Conservation (phyloP, 2,113 vertebrate genomes). For the Morphnarchus princeps region DNA sequence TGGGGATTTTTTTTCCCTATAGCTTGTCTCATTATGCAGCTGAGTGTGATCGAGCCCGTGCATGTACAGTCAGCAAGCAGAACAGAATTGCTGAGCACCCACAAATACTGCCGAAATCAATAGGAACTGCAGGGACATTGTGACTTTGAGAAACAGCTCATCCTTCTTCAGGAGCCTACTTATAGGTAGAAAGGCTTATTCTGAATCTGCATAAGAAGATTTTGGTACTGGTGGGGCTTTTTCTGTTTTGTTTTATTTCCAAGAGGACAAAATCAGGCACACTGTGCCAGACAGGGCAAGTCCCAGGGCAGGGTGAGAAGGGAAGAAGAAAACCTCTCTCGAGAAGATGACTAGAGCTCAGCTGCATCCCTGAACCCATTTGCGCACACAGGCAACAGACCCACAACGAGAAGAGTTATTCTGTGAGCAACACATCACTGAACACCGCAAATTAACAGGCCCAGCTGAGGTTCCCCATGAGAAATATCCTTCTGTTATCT, state of each 20-base stretch:
- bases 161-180: neutral
- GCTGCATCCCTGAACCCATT: neutral
- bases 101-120: neutral
- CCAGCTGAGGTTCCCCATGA: neutral
- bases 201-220: neutral
- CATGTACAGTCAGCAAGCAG: neutral
- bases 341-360: neutral
- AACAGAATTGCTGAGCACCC: constrained; percentile 5
- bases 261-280: neutral
- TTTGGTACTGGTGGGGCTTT: neutral
- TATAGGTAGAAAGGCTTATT: neutral
- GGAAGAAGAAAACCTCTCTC: neutral
- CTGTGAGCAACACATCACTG: neutral
- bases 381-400: neutral
- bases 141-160: neutral
- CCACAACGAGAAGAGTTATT: neutral
- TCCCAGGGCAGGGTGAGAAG: neutral
- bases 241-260: neutral
- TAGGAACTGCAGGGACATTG: neutral
- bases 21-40: neutral
- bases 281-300: neutral
- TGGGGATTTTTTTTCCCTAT: neutral
- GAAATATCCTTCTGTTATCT: neutral
- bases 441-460: neutral
- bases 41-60: neutral